A percentile compares a stretch with the other conserved stretches of the same genome.
These are phyloP conservation scores for Subanguina moxae DNA, from an alignment of 1,140 invertebrate species.

Conservation along the genomic window DNA sequence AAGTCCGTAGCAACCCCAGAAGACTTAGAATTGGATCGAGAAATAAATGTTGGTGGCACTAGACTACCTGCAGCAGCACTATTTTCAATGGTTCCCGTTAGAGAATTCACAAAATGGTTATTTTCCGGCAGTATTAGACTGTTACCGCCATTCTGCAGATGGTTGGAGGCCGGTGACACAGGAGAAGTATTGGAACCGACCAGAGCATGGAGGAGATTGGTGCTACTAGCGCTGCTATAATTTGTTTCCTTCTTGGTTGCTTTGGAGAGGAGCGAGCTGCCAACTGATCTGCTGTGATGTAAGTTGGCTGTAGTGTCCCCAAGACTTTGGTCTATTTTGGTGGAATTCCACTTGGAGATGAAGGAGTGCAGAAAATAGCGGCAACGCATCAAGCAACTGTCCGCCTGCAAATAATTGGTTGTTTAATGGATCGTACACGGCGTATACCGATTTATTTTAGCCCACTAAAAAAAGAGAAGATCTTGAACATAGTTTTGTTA, in stretches of 20 bases:
- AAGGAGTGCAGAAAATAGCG: constrained; percentile 45
- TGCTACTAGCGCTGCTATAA: no score
- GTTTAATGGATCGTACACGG: neutral
- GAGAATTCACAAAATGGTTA: neutral
- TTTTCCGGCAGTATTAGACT: neutral
- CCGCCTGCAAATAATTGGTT: constrained; percentile 9
- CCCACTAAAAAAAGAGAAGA: no score
- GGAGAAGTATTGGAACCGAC: no score
- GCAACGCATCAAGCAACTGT: constrained; percentile 31
- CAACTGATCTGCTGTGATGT: neutral
- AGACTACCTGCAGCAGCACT: no score
- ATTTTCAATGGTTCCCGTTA: no score
- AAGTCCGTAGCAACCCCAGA: neutral
- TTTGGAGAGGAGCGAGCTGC: neutral
- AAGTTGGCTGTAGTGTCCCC: neutral
- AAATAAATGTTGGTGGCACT: no score
- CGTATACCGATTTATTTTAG: no score
- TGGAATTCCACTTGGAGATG: constrained; percentile 45
- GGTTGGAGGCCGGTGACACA: no score
- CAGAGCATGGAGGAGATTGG: no score
- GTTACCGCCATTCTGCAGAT: no score
- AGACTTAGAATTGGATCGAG: no score
- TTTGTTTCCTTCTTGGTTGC: neutral
- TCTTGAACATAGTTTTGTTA: no score
- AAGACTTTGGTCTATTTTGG: constrained; percentile 5